Base-by-base conservation (phyloP, 2,113 vertebrate species). In the Dryoscopus gambensis region DNA sequence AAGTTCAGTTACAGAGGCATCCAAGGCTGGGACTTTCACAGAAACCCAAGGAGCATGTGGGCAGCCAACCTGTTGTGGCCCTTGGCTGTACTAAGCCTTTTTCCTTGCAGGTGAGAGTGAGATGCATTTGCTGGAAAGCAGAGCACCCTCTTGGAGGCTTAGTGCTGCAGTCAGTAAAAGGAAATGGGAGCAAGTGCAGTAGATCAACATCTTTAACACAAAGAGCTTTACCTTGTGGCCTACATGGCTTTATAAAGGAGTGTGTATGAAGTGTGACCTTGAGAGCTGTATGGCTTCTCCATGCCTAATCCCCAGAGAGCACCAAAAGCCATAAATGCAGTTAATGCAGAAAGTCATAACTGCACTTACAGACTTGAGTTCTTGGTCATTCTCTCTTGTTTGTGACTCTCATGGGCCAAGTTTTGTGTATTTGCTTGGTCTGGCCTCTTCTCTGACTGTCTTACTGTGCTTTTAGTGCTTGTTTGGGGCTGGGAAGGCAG, bases 381-480 rank as follows among this genome's bases (percentile, higher is more conserved):
- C 57, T 86, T 79, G 75, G 84, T 94, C 30, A 77, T 87, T 94
- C 57, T 93, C n/a, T 78, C 84, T 64, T n/a, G 19, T 64, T 95
- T 84, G 59, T 65, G 74, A 83, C 40, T 84, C 53, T 85, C 3
- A 5, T 49, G 49, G 44, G 60, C 20, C 62, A 80, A 24, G 18
- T 70, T 94, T 50, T 94, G 16, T 93, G 81, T 89, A 77, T 92
- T 92, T 96, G 21, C 55, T 90, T 95, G 42, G 23, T 73, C 50
- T 76, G 55, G 22, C 42, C 80, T 44, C 50, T 91, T 50, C 76
- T 80, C 67, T 71, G 57, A 47, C 56, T 71, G 11, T 28, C 42
- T 93, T 2, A 9, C 20, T 78, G 33, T 3, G 67, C 42, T 76
- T 65, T 85, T 39, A 68, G 56, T 87, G 62, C 44, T 81, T 11